Evolutionary conservation across 2,113 vertebrate species (phyloP), one percentile per base, ranked within the genome.

Genomic region (Chionis minor): DNA sequence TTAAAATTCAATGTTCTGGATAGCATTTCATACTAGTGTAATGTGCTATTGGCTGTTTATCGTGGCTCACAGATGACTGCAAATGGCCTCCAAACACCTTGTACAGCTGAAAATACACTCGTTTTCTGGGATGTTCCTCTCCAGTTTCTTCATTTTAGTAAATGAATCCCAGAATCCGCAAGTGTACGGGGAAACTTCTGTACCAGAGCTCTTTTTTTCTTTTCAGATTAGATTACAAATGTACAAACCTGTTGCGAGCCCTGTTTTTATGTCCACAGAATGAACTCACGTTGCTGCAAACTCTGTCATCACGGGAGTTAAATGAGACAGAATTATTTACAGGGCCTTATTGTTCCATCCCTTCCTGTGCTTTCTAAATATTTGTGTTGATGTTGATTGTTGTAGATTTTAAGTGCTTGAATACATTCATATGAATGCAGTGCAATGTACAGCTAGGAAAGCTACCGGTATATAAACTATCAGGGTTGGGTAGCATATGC

Each of bases 1-100:
- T 95, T 95, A 92, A 92, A 95, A 72, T 61, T 70, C 81, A 91
- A 1, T 49, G 66, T 89, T 92, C 58, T 82, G 91, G 73, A 23
- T 89, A 89, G 61, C 20, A 19, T 94, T 95, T 95, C 67, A 30
- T 75, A 47, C 61, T n/a, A 82, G 5, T 72, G 26, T 77, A 81
- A 79, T 82, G 35, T 75, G 27, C 27, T 90, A 3, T 18, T 92
- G 65, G 28, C 45, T 94, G 54, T 87, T 97, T 81, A 72, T 86
- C 35, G 6, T 92, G 77, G 65, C 30, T 91, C 88, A 89, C 40
- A 84, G 77, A 89, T 79, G 70, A 77, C 61, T 80, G n/a, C 54
- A 81, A 62, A 85, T 92, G 58, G 62, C 56, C 49, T 94, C 42
- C 28, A 63, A 92, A 81, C 52, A 86, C 62, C 44, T 89, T 54